Evolutionary conservation across 2,113 vertebrate species (phyloP).

Genomic region (Cryptotis parvus): DNA sequence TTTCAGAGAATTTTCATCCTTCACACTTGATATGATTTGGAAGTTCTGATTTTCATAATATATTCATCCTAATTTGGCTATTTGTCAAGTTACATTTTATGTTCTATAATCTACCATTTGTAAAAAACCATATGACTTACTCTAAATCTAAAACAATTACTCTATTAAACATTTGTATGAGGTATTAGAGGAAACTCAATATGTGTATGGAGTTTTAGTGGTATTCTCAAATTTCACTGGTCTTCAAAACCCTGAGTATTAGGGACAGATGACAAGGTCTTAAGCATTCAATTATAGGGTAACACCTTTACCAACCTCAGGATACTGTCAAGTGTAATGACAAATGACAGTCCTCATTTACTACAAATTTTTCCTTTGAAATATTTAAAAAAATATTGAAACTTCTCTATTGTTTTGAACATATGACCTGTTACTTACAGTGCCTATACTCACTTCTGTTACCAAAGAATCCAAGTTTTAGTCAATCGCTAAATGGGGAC

Average conservation of each 20-base stretch:
- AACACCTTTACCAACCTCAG: background rate
- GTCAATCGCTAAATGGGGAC: constrained; percentile 27
- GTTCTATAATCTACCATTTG: background rate
- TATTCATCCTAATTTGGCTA: background rate
- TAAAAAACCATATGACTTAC: background rate
- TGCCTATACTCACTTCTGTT: constrained; percentile 6
- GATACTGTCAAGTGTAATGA: background rate
- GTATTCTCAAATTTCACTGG: background rate
- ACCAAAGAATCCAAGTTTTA: constrained; percentile 19
- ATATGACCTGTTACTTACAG: constrained; percentile 41
- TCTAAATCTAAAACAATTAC: background rate
- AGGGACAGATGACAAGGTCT: background rate
- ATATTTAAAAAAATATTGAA: too few relatives aligned
- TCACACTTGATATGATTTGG: background rate
- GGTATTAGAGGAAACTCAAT: background rate
- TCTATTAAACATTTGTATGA: background rate
- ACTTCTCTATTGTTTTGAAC: constrained; percentile 1
- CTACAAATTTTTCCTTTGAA: too few relatives aligned
- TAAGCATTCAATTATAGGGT: background rate
- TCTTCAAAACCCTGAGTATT: background rate
- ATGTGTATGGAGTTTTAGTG: background rate
- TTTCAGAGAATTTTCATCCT: background rate
- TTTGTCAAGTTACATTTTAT: background rate
- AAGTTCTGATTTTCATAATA: constrained; percentile 11
- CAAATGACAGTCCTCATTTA: background rate